A percentile compares a stretch with the other conserved stretches of the same genome.
Evolutionary conservation across 2,797 vertebrate species (phyloP).

Genomic region (Melanotaenia parkinsoni): DNA sequence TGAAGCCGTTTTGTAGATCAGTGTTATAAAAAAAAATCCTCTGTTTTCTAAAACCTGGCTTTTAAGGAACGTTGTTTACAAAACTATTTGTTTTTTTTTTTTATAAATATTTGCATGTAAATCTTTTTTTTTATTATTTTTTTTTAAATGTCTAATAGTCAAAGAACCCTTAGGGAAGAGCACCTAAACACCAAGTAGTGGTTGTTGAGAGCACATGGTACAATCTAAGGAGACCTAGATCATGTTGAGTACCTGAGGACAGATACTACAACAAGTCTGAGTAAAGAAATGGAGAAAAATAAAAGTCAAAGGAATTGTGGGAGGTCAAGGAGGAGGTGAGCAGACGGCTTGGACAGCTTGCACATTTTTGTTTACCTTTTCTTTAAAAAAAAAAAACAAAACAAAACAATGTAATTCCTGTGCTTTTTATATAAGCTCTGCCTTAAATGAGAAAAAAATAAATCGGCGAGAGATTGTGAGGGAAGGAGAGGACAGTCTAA

Average conservation of each 20-base stretch:
- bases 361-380: constrained; percentile 51
- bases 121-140: constrained; percentile 2
- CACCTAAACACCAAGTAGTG: constrained; percentile 20
- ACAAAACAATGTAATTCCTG: constrained; percentile 11
- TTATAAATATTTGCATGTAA: constrained; percentile 28
- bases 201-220: constrained; percentile 44
- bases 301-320: constrained; percentile 1
- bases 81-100: background rate
- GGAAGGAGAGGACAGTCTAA: constrained; percentile 61
- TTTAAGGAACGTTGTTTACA: constrained; percentile 13
- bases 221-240: constrained; percentile 43
- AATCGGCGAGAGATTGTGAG: constrained; percentile 35
- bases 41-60: constrained; percentile 15
- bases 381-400: background rate
- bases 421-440: constrained; percentile 55
- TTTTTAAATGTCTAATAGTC: constrained; percentile 28
- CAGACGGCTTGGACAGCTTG: constrained; percentile 50
- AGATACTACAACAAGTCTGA: constrained; percentile 18
- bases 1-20: constrained; percentile 34
- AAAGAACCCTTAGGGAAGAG: constrained; percentile 36
- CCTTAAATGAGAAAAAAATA: constrained; percentile 57
- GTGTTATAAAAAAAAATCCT: constrained; percentile 21
- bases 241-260: constrained; percentile 40
- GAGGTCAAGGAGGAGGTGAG: background rate
- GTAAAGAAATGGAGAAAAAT: background rate